phyloP scores from a whole-genome alignment of 2,797 vertebrate genomes.

The Miichthys miiuy region DNA sequence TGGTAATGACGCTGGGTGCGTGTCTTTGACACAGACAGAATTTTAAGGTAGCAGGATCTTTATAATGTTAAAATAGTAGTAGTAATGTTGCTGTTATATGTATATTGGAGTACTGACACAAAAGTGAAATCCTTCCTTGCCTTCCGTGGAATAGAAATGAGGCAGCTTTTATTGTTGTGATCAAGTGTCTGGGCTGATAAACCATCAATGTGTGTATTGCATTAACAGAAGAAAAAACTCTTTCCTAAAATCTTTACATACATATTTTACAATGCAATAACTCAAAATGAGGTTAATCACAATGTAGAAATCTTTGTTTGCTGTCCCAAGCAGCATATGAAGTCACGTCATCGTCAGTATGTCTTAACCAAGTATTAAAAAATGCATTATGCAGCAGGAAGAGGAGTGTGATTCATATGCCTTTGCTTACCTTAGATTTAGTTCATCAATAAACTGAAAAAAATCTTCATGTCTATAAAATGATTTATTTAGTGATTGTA shows the following conservation, averaged over 20 bases:
- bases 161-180: neutral
- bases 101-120: neutral
- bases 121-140: neutral
- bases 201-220: neutral
- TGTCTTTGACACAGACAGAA: neutral
- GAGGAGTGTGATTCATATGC: neutral
- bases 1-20: neutral
- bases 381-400: neutral
- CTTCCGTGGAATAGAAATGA: neutral
- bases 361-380: neutral
- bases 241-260: no score
- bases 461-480: neutral
- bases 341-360: neutral
- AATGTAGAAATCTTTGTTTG: neutral
- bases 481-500: slow-evolving; percentile 32
- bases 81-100: neutral
- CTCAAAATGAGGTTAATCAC: neutral
- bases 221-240: neutral
- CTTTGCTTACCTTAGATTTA: slow-evolving; percentile 21
- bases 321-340: no score
- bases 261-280: neutral
- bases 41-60: neutral
- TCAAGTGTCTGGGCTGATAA: neutral
- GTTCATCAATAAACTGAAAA: slow-evolving; percentile 1
- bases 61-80: neutral